These are phyloP conservation scores for Uloborus diversus DNA, from an alignment of 1,140 invertebrate genomes.

Conservation along the genomic window DNA sequence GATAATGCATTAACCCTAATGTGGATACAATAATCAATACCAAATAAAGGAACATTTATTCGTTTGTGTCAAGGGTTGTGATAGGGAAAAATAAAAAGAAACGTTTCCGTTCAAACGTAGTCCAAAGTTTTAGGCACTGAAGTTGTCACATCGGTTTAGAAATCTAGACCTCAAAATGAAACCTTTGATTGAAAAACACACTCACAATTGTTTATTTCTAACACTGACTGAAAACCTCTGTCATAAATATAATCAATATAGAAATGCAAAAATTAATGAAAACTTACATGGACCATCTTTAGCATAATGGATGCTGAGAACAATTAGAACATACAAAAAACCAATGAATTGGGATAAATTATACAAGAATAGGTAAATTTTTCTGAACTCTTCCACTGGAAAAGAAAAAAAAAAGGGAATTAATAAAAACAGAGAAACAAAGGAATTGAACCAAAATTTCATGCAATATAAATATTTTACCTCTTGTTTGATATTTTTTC, in stretches of 20 bases:
- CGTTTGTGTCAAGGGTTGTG: no score
- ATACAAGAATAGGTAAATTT: constrained; percentile 87
- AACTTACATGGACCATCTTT: constrained; percentile 75
- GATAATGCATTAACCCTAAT: no score
- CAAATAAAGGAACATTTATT: no score
- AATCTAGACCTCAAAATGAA: neutral
- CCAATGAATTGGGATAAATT: constrained; percentile 92
- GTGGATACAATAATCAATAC: no score
- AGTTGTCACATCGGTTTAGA: neutral
- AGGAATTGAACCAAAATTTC: neutral
- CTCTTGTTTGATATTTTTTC: constrained; percentile 25
- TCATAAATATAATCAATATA: constrained; percentile 21
- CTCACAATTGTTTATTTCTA: no score
- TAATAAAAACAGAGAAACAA: neutral
- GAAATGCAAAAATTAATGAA: constrained; percentile 19
- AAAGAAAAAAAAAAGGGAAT: constrained; percentile 26
- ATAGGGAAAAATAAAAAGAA: no score
- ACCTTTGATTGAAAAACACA: neutral
- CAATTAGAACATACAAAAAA: constrained; percentile 79
- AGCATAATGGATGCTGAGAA: constrained; percentile 78
- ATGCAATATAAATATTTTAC: neutral
- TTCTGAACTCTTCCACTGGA: constrained; percentile 74
- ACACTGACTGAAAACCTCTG: no score
- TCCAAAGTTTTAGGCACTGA: neutral
- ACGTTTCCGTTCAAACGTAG: neutral